These are phyloP conservation scores for Vanessa atalanta DNA, from an alignment of 1,140 invertebrate species.

Conservation along the genomic window DNA sequence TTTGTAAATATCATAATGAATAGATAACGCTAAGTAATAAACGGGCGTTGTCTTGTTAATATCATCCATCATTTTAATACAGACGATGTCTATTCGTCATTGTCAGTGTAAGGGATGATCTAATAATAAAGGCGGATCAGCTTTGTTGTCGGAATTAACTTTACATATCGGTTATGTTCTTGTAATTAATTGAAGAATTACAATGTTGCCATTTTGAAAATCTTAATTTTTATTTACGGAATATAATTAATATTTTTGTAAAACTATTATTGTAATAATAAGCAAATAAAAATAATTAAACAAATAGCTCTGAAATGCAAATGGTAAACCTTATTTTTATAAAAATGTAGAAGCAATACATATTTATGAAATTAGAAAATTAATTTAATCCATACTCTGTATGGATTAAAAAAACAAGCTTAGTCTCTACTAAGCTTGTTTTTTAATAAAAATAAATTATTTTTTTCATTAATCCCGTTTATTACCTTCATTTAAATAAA, in stretches of 20 bases:
- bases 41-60: not conserved
- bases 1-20: conserved; percentile 7
- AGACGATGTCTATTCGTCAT: conserved; percentile 4
- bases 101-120: not conserved
- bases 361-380: not conserved
- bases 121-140: not conserved
- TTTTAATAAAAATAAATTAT: not conserved
- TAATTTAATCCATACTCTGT: too few relatives aligned
- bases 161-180: too few relatives aligned
- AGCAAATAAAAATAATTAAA: too few relatives aligned
- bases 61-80: conserved; percentile 9
- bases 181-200: too few relatives aligned
- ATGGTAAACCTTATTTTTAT: too few relatives aligned
- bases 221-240: too few relatives aligned
- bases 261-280: too few relatives aligned
- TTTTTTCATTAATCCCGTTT: not conserved
- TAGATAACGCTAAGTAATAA: conserved; percentile 4
- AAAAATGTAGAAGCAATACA: not conserved
- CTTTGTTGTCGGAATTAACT: not conserved
- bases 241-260: too few relatives aligned
- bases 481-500: not conserved
- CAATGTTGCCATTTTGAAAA: too few relatives aligned
- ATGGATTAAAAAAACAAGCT: too few relatives aligned
- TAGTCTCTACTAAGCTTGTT: too few relatives aligned
- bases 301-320: too few relatives aligned